Conservation (phyloP, 2,888 invertebrate species). For the Coelopa pilipes region DNA sequence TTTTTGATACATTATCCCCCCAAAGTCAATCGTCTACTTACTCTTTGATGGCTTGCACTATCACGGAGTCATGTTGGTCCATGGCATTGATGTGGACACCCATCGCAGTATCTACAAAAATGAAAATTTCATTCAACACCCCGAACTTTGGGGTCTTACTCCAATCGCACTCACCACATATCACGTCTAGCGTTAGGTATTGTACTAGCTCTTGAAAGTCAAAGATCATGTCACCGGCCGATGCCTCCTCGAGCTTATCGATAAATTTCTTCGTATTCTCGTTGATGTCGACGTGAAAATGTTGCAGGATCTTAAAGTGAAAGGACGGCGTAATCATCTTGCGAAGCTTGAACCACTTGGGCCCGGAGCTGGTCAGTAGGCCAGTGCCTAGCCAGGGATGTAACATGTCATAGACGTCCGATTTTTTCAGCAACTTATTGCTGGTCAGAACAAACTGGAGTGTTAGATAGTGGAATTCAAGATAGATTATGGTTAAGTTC, state of each 20-base stretch:
- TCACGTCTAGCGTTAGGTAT: conserved; percentile 68
- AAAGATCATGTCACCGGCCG: conserved; percentile 58
- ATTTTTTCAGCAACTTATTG: conserved; percentile 67
- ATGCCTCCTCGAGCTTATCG: conserved; percentile 51
- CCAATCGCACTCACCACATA: conserved; percentile 64
- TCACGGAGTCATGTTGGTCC: conserved; percentile 66
- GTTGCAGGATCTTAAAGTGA: conserved; percentile 69
- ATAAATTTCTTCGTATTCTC: conserved; percentile 68
- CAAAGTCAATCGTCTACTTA: conserved; percentile 55
- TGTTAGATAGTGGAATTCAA: neutral
- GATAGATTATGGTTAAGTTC: neutral
- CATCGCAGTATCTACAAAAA: conserved; percentile 72
- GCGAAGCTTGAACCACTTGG: conserved; percentile 68
- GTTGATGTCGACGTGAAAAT: conserved; percentile 68
- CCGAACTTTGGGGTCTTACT: no score
- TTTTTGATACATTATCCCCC: neutral
- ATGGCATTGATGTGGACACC: conserved; percentile 70
- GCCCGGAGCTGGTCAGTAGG: conserved; percentile 65
- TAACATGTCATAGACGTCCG: conserved; percentile 63
- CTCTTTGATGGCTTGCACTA: conserved; percentile 69
- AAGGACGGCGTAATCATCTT: conserved; percentile 70
- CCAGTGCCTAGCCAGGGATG: conserved; percentile 69
- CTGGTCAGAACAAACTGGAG: conserved; percentile 59
- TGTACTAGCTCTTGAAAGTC: conserved; percentile 69
- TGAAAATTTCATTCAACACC: neutral